A percentile compares a stretch with the other conserved stretches of the same genome.
Evolutionary conservation across 2,888 invertebrate genomes (phyloP).

Genomic region (Parascotia fuliginaria): DNA sequence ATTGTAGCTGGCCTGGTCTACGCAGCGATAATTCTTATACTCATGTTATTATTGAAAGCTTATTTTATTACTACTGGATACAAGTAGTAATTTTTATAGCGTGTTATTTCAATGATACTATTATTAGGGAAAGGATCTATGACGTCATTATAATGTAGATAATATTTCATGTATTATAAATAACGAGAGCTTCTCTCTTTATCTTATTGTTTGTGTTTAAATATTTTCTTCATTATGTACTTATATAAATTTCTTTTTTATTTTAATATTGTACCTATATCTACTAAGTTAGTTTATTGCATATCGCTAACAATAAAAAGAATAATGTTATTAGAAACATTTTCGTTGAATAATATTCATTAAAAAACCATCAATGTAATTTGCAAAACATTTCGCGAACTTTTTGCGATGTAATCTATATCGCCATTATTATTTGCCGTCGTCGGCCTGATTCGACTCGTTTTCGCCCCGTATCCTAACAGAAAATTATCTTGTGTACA

Average conservation of each 20-base stretch:
- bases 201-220: too few species aligned
- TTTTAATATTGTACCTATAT: too few species aligned
- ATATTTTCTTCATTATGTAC: too few species aligned
- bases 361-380: neutral
- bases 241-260: too few species aligned
- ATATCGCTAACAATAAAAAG: too few species aligned
- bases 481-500: neutral
- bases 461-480: neutral
- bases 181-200: too few species aligned
- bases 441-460: neutral
- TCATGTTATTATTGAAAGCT: neutral
- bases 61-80: neutral
- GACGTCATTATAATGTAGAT: too few species aligned
- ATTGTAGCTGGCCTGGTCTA: neutral
- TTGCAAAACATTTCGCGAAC: neutral
- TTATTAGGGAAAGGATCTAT: too few species aligned
- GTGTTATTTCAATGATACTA: too few species aligned
- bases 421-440: neutral
- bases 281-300: too few species aligned
- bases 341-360: neutral
- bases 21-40: neutral
- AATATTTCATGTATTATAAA: too few species aligned
- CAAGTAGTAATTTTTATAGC: constrained; percentile 1
- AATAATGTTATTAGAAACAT: neutral
- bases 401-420: neutral